Base-by-base conservation (phyloP, 2,888 invertebrate genomes). In the Neocrepidodera transversa region DNA sequence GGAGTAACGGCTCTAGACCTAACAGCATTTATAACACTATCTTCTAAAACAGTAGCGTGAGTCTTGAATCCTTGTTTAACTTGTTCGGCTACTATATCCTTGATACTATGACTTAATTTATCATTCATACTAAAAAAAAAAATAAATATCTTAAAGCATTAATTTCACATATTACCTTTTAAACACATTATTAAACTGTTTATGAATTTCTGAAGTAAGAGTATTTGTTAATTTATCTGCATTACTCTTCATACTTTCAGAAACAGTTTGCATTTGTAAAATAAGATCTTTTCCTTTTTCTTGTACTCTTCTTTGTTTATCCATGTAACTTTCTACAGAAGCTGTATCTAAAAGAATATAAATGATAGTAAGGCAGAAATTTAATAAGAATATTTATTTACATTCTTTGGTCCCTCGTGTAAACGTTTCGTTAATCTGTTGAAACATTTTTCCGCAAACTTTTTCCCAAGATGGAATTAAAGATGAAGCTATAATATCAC, bases 361-460 rank as follows among this genome's bases (percentile, higher is more conserved):
- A 28, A 47, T 26, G 10, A 17, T 16, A 17, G 17, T 26, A 17
- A 32, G 23, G 1, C 14, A 26, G 23, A 48, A 8, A 11, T 4
- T 4, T 11, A n/a, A 11, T 11, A 36, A 10, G 10, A 36, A 11
- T 1, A 36, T 36, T 32, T 11, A 79, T 88, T 86, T 81, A 95
- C 95, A 95, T 80, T 97, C 95, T 76, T 89, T 90, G 5, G 95
- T 93, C 52, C 97, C 97, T 65, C 85, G 85, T 50, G 90, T 87
- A 80, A 97, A 97, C 13, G 91, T 87, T 49, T 92, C 90, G 76
- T 95, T 94, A 56, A 97, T 84, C 80, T 97, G 96, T 42, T 87
- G 85, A 76, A 96, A 95, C 85, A 97, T 90, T 74, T 87, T 87
- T 72, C 89, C 88, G 69, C 92, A 92, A 54, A 92, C 87, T 76